Percentiles rank a stretch among this genome's conserved stretches.
These are phyloP conservation scores for Penaeus indicus DNA, from an alignment of 1,140 invertebrate genomes.

Conservation along the genomic window DNA sequence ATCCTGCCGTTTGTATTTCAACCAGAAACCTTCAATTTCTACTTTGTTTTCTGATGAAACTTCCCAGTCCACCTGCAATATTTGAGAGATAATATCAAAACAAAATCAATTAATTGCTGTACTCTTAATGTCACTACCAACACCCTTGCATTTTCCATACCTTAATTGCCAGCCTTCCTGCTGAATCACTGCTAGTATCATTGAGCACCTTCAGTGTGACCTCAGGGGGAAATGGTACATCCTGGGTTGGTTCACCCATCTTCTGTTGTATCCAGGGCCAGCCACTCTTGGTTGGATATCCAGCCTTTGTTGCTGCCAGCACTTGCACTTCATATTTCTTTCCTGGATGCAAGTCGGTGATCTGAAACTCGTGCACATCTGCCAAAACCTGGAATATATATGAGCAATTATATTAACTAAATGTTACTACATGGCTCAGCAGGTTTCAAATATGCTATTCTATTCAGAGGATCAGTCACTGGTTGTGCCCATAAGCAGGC, in stretches of 20 bases:
- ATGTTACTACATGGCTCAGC: no score
- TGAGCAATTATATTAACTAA: neutral
- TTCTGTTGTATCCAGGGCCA: conserved; percentile 73
- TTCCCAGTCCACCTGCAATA: conserved; percentile 47
- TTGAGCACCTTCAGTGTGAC: conserved; percentile 54
- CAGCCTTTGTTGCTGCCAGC: conserved; percentile 71
- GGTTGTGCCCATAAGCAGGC: no score
- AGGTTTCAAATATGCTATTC: no score
- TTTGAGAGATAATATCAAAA: no score
- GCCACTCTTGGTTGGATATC: conserved; percentile 67
- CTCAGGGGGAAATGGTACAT: conserved; percentile 35
- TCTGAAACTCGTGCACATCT: conserved; percentile 48
- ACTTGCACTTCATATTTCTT: conserved; percentile 76
- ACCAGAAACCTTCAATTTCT: conserved; percentile 44
- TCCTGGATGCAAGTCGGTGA: conserved; percentile 73
- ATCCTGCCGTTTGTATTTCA: conserved; percentile 44
- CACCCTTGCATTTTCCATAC: neutral
- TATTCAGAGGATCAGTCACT: no score
- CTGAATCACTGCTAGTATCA: conserved; percentile 23
- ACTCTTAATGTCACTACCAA: neutral
- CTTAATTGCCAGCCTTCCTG: conserved; percentile 38
- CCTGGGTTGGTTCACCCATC: conserved; percentile 70
- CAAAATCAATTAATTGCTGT: neutral
- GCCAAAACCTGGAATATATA: conserved; percentile 70
- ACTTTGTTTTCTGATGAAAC: conserved; percentile 44